Conservation (phyloP, 2,113 vertebrate genomes). For the Macquaria australasica region DNA sequence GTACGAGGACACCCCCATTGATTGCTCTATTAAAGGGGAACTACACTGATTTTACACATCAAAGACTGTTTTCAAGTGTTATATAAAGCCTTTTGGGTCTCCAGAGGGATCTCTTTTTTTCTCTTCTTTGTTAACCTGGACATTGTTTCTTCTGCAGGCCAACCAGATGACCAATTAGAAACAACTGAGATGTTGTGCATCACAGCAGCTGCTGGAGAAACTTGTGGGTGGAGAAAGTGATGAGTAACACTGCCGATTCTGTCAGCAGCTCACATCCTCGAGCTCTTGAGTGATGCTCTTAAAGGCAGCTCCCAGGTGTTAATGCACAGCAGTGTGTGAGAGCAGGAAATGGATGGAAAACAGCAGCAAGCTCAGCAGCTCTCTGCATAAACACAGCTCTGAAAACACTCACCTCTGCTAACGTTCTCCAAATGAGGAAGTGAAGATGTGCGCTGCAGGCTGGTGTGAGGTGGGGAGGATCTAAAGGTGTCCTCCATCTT, state of each 20-base stretch:
- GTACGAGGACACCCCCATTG: too few relatives aligned
- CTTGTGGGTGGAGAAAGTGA: slow-evolving; percentile 4
- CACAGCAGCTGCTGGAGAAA: too few relatives aligned
- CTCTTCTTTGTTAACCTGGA: not conserved
- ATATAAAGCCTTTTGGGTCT: too few relatives aligned
- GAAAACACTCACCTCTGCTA: slow-evolving; percentile 7
- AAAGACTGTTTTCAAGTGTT: too few relatives aligned
- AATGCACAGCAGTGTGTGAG: slow-evolving; percentile 5
- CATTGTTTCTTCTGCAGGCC: not conserved
- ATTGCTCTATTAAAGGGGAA: too few relatives aligned
- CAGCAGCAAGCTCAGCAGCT: not conserved
- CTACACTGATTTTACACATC: too few relatives aligned
- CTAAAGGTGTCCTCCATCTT: slow-evolving; percentile 19
- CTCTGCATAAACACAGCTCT: not conserved
- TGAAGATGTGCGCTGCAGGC: too few relatives aligned
- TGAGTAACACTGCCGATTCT: slow-evolving; percentile 22
- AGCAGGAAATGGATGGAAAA: slow-evolving; percentile 23
- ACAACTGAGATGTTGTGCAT: slow-evolving; percentile 9
- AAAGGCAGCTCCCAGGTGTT: slow-evolving; percentile 41
- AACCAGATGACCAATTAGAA: not conserved
- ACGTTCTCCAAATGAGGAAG: slow-evolving; percentile 7
- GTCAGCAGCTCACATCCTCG: slow-evolving; percentile 15
- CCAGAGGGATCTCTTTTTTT: not conserved
- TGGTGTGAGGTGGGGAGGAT: slow-evolving; percentile 5
- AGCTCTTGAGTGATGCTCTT: slow-evolving; percentile 31